Percentiles rank a stretch among this genome's conserved stretches.
Conservation (phyloP, 2,797 vertebrate genomes). For the Helostoma temminkii region DNA sequence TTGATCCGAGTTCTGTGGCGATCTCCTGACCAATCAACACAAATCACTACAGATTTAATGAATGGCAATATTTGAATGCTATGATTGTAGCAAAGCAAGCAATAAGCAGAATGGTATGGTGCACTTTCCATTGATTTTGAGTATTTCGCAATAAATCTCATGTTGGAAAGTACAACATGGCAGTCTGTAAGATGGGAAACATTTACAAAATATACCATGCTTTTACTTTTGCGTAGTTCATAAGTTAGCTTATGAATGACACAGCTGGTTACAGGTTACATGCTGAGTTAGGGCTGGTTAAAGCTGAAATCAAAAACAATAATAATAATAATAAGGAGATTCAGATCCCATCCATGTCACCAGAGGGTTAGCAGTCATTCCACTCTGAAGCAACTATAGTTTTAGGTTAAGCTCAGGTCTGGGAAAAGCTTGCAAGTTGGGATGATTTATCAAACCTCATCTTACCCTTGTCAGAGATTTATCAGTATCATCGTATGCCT, state of each 20-base stretch:
- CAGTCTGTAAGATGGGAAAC: conserved; percentile 45
- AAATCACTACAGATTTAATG: conserved; percentile 71
- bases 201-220: conserved; percentile 61
- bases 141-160: neutral
- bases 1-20: conserved; percentile 86
- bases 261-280: conserved; percentile 52
- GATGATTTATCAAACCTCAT: conserved; percentile 62
- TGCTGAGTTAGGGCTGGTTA: conserved; percentile 62
- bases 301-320: conserved; percentile 56
- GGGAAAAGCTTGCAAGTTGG: conserved; percentile 58
- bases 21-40: conserved; percentile 88
- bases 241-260: conserved; percentile 6
- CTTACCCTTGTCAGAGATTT: conserved; percentile 89
- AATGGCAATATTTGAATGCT: conserved; percentile 29
- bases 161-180: conserved; percentile 63
- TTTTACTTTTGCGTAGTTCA: conserved; percentile 13
- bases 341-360: conserved; percentile 49
- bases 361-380: conserved; percentile 71
- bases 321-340: conserved; percentile 29
- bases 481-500: conserved; percentile 74
- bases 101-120: conserved; percentile 60
- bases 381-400: conserved; percentile 53
- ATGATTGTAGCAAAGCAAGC: conserved; percentile 62
- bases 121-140: conserved; percentile 56
- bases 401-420: conserved; percentile 59